Evolutionary conservation across 1,140 invertebrate genomes (phyloP), one percentile per base, ranked within the genome.

Genomic region (Cotesia typhae): DNA sequence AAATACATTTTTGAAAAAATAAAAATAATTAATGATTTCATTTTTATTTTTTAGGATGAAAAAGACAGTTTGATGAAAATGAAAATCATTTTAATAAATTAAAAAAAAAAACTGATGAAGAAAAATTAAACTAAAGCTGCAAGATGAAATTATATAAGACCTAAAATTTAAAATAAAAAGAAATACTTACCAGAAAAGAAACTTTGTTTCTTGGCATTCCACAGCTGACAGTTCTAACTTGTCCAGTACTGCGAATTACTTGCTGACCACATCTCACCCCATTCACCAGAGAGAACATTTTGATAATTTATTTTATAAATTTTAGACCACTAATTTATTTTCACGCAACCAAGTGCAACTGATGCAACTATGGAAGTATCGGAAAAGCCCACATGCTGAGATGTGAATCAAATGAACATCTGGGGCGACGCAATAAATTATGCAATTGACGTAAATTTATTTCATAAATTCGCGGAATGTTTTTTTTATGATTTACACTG

Each of bases 201-300:
- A 77, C 35, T 61, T 60, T 69, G 17, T 52, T 41, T 53, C 60
- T 74, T 9, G 76, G 76, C 35, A 61, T 71, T 74, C 61, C 37
- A 1, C n/a, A 17, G 4, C 67, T n/a, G 1, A 14, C 1, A 4
- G 71, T 72, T 52, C 76, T 75, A 36, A 52, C 57, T 64, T 71
- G 74, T 70, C 69, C 55, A 47, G 64, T 57, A 12, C 66, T 41
- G 35, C 61, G 60, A 67, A 47, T 37, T 12, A 73, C 64, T 10
- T 53, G 4, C 35, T 53, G 66, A 28, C 71, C 61, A 61, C 53
- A 53, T 61, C 64, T 73, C 17, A 71, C 41, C 1, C 41, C 52
- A 61, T 51, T 71, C 51, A 71, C 60, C 2, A 73, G 35, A 20
- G 66, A 17, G 12, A 73, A 65, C 73, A 73, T 77, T 67, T 68